These are phyloP conservation scores for Tetramorium parvispinum DNA, from an alignment of 1,140 invertebrate species.

Conservation along the genomic window DNA sequence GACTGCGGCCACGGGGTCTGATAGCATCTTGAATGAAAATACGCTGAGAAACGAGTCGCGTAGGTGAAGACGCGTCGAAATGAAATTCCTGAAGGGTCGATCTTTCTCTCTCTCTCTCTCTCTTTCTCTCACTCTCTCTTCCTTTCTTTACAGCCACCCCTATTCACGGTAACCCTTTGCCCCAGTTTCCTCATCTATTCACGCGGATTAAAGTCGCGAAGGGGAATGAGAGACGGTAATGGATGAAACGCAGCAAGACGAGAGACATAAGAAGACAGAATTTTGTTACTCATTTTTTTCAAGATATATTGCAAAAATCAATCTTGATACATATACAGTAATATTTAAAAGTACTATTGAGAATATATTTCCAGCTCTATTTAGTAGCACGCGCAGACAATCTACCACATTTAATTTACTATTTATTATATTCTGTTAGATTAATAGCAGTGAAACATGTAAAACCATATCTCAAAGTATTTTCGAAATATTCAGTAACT, in stretches of 20 bases:
- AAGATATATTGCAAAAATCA: neutral
- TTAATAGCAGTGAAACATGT: neutral
- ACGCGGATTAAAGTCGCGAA: constrained; percentile 56
- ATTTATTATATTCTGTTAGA: constrained; percentile 1
- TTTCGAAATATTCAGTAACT: neutral
- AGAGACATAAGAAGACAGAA: neutral
- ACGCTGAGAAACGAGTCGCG: constrained; percentile 63
- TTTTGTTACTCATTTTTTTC: neutral
- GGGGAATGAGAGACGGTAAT: constrained; percentile 38
- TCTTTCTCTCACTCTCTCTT: neutral
- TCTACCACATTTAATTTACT: neutral
- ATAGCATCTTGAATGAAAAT: constrained; percentile 64
- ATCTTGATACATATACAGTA: neutral
- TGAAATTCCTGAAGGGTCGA: constrained; percentile 65
- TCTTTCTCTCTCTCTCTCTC: constrained; percentile 9
- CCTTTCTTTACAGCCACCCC: constrained; percentile 21
- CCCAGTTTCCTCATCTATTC: constrained; percentile 62
- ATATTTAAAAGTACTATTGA: neutral
- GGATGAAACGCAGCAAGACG: constrained; percentile 23
- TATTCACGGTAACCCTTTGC: constrained; percentile 66
- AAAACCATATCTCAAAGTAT: neutral
- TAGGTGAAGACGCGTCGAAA: constrained; percentile 63
- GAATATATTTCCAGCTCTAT: neutral
- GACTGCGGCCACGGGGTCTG: constrained; percentile 44
- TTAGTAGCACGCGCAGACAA: neutral